Base-by-base conservation (phyloP, 2,113 vertebrate species). In the Otus sunia region DNA sequence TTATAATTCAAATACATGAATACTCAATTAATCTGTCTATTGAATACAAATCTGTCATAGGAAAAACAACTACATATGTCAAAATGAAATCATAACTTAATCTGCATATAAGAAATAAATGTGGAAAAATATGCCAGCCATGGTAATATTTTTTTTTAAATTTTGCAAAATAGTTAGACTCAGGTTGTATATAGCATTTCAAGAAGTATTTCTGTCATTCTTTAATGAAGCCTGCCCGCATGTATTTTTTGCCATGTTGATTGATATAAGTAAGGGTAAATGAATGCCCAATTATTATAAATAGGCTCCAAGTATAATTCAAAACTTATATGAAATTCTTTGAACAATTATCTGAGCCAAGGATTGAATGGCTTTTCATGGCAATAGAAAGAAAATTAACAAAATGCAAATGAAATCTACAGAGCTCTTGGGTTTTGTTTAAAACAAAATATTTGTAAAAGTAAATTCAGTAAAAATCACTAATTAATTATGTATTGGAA, bases 341-440 rank as follows among this genome's bases (percentile, higher is more conserved):
- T 92, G 76, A 95, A 79, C 69, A 95, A 76, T 94, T 94, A 83
- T 88, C 72, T 95, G 72, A 92, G 34, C 71, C 55, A 76, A 91
- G 64, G 80, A 90, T 36, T 77, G 55, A 80, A 53, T 62, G 71
- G 60, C 47, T 97, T 93, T 92, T 92, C 66, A 67, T 60, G 37
- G 45, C 90, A 87, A 59, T 64, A 36, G 22, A 56, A 72, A 75
- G 49, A 87, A 92, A 74, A 45, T 16, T 29, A 85, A 52, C 37
- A 88, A 81, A 83, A 77, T 56, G 80, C 52, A 94, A 93, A 85
- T 72, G 26, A 88, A 84, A 81, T 18, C 10, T 91, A 22, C 21
- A 83, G 95, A 87, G 41, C 80, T 90, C 74, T 92, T 83, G 58
- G 39, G 16, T 88, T 97, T 82, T 73, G 34, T 86, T 84, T 78